Evolutionary conservation across 2,113 vertebrate genomes (phyloP).

Genomic region (Caretta caretta): DNA sequence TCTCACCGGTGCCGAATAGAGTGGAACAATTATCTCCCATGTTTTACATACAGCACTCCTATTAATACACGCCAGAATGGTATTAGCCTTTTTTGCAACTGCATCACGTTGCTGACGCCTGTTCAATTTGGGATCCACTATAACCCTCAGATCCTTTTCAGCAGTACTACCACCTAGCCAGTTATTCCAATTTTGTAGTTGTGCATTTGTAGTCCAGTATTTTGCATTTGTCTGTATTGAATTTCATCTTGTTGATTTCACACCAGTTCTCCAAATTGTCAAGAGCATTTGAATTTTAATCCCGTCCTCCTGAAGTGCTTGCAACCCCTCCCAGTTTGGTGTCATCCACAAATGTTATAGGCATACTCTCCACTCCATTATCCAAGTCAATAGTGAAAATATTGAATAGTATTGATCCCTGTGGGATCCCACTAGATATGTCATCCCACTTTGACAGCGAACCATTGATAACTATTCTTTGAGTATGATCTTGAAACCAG

Average conservation of each 20-base stretch:
- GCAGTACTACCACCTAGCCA: not conserved
- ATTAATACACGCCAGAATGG: too few relatives aligned
- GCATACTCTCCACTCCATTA: not conserved
- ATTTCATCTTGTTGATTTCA: not conserved
- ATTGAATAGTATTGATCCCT: not conserved
- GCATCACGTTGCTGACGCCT: not conserved
- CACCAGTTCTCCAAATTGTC: not conserved
- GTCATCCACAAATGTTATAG: not conserved
- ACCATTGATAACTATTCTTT: not conserved
- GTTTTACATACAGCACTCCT: not conserved
- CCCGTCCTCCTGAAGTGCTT: not conserved
- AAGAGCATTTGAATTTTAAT: not conserved
- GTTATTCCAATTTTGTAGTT: not conserved
- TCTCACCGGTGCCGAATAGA: not conserved
- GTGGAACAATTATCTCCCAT: not conserved
- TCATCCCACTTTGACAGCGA: not conserved
- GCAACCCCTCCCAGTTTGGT: not conserved
- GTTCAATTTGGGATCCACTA: not conserved
- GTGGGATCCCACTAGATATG: not conserved
- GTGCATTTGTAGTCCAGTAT: not conserved
- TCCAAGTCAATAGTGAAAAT: not conserved
- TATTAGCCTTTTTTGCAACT: not conserved
- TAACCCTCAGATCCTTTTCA: not conserved
- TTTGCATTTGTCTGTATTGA: not conserved
- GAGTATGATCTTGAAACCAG: not conserved